Evolutionary conservation across 2,888 invertebrate species (phyloP).

Genomic region (Leistus spinibarbis): DNA sequence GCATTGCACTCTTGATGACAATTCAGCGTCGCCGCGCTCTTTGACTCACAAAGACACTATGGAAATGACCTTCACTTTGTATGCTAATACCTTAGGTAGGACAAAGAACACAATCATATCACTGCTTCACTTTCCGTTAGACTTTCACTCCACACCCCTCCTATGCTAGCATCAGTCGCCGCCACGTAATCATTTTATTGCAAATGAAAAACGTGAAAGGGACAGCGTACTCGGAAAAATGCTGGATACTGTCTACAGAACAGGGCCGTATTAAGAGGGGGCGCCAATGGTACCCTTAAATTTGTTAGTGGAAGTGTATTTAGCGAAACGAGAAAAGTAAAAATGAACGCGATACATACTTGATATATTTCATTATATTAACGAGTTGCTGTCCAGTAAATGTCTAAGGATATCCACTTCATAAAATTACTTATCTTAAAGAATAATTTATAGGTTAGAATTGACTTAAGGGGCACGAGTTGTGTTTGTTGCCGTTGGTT

Average conservation of each 20-base stretch:
- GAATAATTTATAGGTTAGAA: no score
- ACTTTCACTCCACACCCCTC: background rate
- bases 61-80: conserved; percentile 47
- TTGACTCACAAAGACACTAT: conserved; percentile 40
- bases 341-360: background rate
- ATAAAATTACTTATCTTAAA: no score
- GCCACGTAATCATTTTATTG: conserved; percentile 49
- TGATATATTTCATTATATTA: no score
- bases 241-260: background rate
- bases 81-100: conserved; percentile 43
- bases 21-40: background rate
- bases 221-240: conserved; percentile 1
- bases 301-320: background rate
- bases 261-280: background rate
- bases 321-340: background rate
- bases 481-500: no score
- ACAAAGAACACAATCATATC: background rate
- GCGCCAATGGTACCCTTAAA: background rate
- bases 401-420: no score
- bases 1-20: background rate
- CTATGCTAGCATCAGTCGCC: conserved; percentile 37
- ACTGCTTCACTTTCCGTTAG: background rate
- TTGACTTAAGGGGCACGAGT: no score
- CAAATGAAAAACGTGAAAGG: conserved; percentile 48
- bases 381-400: no score